Evolutionary conservation across 1,140 invertebrate genomes (phyloP), one percentile per base, ranked within the genome.

Genomic region (Plectus sambesii): DNA sequence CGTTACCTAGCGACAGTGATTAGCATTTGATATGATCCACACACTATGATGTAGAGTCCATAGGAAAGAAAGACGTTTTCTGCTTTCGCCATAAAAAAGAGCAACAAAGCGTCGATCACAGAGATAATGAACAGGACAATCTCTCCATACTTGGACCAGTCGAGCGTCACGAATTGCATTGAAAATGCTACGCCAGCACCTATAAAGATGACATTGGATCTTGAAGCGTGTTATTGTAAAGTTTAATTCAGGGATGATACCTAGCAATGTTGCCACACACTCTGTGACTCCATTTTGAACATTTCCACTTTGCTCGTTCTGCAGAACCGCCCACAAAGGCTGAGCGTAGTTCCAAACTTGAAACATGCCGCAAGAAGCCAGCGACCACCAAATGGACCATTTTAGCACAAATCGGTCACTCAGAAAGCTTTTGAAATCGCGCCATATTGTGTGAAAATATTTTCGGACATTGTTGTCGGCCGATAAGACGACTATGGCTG

Each of bases 321-420:
- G 55, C 8, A 60, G 26, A 23, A n/a, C 36, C 6, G 58, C 67
- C 85, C 85, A 89, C 19, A 89, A 66, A 8, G 84, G 70, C 67
- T 89, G 85, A 55, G 83, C 76, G 62, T 85, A 89, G 37, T 74
- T 80, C 51, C 79, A 76, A 3, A 84, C 78, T 69, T 75, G 71
- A 15, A 82, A 77, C 71, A 81, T 85, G 6, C 84, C 82, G 56
- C 83, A 83, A 5, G 83, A 77, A 0, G 81, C 78, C n/a, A 70
- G 72, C 0, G 84, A 79, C 78, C 84, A 87, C 80, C 86, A 85
- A 12, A 85, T 63, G 1, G 83, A 87, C 87, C 87, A 90, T 59
- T 82, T 82, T 0, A 86, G 29, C 4, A 87, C 78, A 42, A 79
- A 79, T 1, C 62, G 59, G 64, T 83, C 79, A 0, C 76, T 75